Evolutionary conservation across 2,888 invertebrate species (phyloP).

Genomic region (Elgonia sp.): DNA sequence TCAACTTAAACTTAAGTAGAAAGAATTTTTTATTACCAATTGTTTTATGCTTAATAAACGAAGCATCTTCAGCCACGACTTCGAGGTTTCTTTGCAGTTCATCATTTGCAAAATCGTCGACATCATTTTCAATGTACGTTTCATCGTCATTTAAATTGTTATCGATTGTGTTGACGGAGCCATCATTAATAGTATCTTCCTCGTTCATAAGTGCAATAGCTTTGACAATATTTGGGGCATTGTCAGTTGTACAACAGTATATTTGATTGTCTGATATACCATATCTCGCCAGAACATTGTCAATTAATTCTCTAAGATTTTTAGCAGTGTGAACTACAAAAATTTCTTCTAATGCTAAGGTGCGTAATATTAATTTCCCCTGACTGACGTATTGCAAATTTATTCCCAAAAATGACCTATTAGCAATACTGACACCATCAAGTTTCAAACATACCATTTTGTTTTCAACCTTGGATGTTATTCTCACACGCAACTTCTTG

Average conservation of each 20-base stretch:
- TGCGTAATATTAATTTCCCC: constrained; percentile 10
- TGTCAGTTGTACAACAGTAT: constrained; percentile 41
- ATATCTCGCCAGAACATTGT: not conserved
- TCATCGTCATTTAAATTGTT: not conserved
- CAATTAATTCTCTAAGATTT: constrained; percentile 28
- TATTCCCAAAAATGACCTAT: constrained; percentile 36
- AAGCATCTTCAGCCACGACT: constrained; percentile 22
- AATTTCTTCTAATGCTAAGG: constrained; percentile 30
- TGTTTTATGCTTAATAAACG: not conserved
- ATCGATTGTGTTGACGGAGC: not conserved
- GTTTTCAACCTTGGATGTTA: not conserved
- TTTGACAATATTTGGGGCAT: constrained; percentile 31
- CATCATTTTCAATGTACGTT: too few species aligned
- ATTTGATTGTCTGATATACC: constrained; percentile 13
- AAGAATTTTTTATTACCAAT: constrained; percentile 15
- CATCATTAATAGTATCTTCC: constrained; percentile 12
- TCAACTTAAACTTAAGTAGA: too few species aligned
- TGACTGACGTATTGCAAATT: constrained; percentile 25
- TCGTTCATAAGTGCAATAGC: constrained; percentile 22
- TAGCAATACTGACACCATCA: constrained; percentile 13
- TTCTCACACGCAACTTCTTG: not conserved
- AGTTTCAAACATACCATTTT: constrained; percentile 30
- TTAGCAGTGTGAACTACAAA: constrained; percentile 30
- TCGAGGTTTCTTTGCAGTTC: constrained; percentile 16
- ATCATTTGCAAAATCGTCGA: not conserved